phyloP scores from a whole-genome alignment of 2,888 invertebrate genomes.

The Gasteruption jaculator region DNA sequence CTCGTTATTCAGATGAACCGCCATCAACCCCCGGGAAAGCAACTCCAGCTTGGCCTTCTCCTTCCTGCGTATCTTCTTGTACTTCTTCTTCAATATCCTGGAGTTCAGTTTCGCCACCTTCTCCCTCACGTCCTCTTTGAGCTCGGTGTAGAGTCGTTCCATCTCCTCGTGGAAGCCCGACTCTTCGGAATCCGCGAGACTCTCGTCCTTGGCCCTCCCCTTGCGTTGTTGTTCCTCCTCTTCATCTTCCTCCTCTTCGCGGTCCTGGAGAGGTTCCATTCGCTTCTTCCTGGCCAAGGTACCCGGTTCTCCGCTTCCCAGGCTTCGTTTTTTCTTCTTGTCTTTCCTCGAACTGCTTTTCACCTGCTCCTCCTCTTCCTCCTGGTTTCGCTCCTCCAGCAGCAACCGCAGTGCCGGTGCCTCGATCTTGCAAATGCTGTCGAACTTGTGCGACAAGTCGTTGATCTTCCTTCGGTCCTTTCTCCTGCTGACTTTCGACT shows the following conservation, averaged over 20 bases:
- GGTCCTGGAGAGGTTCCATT: no score
- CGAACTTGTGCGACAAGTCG: constrained; percentile 28
- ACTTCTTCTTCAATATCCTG: no score
- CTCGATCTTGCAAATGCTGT: constrained; percentile 25
- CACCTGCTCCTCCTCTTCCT: background rate
- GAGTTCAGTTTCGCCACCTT: constrained; percentile 10
- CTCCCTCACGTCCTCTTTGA: background rate
- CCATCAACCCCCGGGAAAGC: constrained; percentile 20
- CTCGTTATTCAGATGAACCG: constrained; percentile 14
- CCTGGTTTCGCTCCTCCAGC: no score
- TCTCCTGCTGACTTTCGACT: constrained; percentile 21
- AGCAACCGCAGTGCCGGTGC: no score
- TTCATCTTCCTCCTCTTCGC: background rate
- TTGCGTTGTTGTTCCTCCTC: constrained; percentile 8
- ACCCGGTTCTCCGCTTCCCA: no score
- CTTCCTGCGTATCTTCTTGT: constrained; percentile 5
- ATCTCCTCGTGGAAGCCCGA: background rate
- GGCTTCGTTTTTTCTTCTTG: background rate
- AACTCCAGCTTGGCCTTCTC: constrained; percentile 19
- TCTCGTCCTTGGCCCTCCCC: constrained; percentile 7
- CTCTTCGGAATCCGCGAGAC: background rate
- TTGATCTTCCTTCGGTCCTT: constrained; percentile 25
- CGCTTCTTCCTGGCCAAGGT: no score
- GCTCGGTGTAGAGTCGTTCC: constrained; percentile 2
- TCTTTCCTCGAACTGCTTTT: constrained; percentile 1